Conservation (phyloP, 2,888 invertebrate genomes). For the Lordiphosa fenestrarum region DNA sequence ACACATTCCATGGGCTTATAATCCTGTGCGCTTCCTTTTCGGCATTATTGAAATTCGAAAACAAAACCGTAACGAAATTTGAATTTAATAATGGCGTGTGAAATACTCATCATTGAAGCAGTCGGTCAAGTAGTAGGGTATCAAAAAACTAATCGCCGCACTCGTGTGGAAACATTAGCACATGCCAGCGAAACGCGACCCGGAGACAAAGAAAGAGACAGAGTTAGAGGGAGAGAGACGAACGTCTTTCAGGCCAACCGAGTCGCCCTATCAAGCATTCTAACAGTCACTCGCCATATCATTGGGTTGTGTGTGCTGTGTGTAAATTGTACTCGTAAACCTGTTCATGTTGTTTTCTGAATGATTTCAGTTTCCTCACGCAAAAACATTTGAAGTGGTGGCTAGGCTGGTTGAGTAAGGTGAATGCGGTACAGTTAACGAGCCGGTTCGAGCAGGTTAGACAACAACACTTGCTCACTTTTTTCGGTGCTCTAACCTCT, state of each 20-base stretch:
- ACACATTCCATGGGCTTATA: conserved; percentile 12
- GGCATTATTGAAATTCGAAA: conserved; percentile 29
- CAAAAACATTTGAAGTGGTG: conserved; percentile 4
- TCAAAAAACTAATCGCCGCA: conserved; percentile 26
- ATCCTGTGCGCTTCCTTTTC: conserved; percentile 9
- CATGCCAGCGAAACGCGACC: conserved; percentile 51
- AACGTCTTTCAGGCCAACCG: not conserved
- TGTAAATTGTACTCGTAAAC: conserved; percentile 40
- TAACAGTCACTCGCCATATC: conserved; percentile 9
- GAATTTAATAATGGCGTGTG: conserved; percentile 49
- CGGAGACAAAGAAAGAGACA: not conserved
- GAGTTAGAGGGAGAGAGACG: not conserved
- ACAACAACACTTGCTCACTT: too few relatives aligned
- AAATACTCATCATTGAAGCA: conserved; percentile 43
- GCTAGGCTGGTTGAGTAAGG: not conserved
- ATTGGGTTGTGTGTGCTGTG: conserved; percentile 1
- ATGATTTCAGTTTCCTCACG: conserved; percentile 32
- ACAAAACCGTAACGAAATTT: conserved; percentile 20
- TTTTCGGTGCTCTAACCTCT: too few relatives aligned
- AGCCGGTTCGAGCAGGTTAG: too few relatives aligned
- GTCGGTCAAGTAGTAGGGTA: conserved; percentile 31
- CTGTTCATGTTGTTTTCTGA: conserved; percentile 47
- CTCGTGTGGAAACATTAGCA: conserved; percentile 47
- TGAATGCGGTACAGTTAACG: too few relatives aligned
- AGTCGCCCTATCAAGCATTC: conserved; percentile 1